Evolutionary conservation across 2,797 vertebrate genomes (phyloP), one percentile per base, ranked within the genome.

Genomic region (Botia kubotai): DNA sequence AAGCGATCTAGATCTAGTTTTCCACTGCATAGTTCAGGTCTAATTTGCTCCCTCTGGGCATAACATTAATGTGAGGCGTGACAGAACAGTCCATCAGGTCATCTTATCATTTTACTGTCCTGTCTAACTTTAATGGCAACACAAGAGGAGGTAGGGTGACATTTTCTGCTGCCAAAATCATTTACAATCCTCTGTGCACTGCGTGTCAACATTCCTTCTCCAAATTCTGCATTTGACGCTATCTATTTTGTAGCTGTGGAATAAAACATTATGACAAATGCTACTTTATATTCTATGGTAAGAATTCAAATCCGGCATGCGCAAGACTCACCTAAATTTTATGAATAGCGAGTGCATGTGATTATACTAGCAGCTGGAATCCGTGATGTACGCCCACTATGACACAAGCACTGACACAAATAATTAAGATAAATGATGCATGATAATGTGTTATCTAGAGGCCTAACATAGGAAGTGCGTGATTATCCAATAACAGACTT

Each of bases 391-490:
- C 83, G 84, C 86, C 89, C 85, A 90, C 89, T 76, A 72, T 83
- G 87, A 91, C 85, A 85, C 88, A 86, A 88, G 83, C 83, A 83
- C 76, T 89, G 88, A 89, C 90, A 90, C 81, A 84, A 79, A 82
- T 87, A 89, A 91, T 91, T 86, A 86, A 87, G 90, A 92, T 90
- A 92, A 92, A 92, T 91, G 89, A 91, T 88, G 86, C 90, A 90
- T 89, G 86, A 87, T 92, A 90, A 93, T 90, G 87, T 87, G 86
- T 85, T 91, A 90, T 87, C 81, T 79, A 85, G 77, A 87, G 82
- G 77, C 80, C 79, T 86, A 81, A 86, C 74, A 77, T 84, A 85
- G 87, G 86, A 82, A 85, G 82, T 58, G 85, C 77, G 78, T 77
- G 71, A 89, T 88, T 82, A 90, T 89, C 82, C 86, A 52, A 60